Evolutionary conservation across 2,888 invertebrate genomes (phyloP), one percentile per base, ranked within the genome.

Genomic region (Marronus borbonicus): DNA sequence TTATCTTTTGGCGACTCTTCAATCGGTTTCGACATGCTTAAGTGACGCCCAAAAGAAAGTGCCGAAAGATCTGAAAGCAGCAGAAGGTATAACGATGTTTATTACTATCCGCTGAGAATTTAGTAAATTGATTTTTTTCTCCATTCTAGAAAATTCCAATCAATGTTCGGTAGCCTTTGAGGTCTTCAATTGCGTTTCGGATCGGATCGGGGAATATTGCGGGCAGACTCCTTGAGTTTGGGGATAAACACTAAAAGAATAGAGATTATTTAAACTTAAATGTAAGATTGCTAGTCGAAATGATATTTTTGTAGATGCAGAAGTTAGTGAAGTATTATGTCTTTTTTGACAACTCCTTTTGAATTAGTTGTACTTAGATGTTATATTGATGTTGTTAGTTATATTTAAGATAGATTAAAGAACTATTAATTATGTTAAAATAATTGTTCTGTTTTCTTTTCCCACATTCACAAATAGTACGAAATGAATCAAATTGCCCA

Each of bases 131-230:
- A 44, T 70, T 39, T 55, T 62, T 60, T 72, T 80, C 80, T 70
- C 81, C 75, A 62, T 91, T 91, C 62, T 90, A 93, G 93, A 93
- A 85, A 92, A 92, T 82, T 93, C 93, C 12, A 92, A 92, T 84
- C 93, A 93, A 84, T 95, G 95, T 84, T 94, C 94, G 85, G 89
- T 94, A 64, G 94, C 95, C 0, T 95, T 94, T 86, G 93, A 94
- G 87, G 93, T 94, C 76, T 95, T 95, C 86, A 94, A 95, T 86
- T 95, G 95, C 85, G 93, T 95, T 82, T 94, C 94, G 4, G 94
- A 94, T 87, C 92, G 93, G 85, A 94, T 95, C 83, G 94, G 93
- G 60, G 93, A 93, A 82, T 94, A 93, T 86, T 94, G 94, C 84
- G 92, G 93, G 24, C 92, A 88, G 82, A 86, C 86, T 62, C 88